Percentiles rank a stretch among this genome's conserved stretches.
phyloP scores from a whole-genome alignment of 2,113 vertebrate species.

The Orientallactaga bullata region DNA sequence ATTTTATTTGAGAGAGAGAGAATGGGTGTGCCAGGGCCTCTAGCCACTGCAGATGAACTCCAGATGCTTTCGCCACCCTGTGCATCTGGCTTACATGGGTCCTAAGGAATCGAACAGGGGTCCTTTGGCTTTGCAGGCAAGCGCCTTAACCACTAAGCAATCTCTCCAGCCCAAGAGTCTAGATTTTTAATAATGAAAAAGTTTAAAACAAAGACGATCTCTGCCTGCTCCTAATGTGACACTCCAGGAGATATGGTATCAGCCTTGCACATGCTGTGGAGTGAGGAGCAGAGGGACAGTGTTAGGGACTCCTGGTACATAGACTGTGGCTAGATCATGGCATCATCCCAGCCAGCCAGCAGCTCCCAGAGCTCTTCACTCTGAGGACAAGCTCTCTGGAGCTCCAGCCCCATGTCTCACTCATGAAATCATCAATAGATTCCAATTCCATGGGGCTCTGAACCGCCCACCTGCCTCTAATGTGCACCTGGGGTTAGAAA shows the following conservation, averaged over 20 bases:
- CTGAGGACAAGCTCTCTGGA: background rate
- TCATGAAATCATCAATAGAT: background rate
- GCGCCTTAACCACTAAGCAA: too few species aligned
- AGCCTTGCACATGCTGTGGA: background rate
- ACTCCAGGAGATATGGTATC: background rate
- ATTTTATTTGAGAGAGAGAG: too few species aligned
- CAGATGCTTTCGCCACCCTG: too few species aligned
- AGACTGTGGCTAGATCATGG: too few species aligned
- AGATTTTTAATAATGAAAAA: background rate
- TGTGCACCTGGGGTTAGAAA: background rate
- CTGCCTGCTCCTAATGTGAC: background rate
- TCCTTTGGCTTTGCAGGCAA: too few species aligned
- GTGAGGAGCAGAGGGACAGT: background rate
- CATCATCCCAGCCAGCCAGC: background rate
- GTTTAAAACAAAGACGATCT: background rate
- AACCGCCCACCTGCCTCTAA: background rate
- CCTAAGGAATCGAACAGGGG: too few species aligned
- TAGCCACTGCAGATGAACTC: too few species aligned
- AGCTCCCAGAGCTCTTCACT: background rate
- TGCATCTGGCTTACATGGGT: too few species aligned
- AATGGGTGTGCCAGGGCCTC: too few species aligned
- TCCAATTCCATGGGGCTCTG: too few species aligned
- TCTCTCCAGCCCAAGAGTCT: background rate
- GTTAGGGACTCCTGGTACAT: background rate
- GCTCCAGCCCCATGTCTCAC: background rate